A percentile compares a stretch with the other conserved stretches of the same genome.
Conservation (phyloP, 2,113 vertebrate species). For the Sinosuthora webbiana region DNA sequence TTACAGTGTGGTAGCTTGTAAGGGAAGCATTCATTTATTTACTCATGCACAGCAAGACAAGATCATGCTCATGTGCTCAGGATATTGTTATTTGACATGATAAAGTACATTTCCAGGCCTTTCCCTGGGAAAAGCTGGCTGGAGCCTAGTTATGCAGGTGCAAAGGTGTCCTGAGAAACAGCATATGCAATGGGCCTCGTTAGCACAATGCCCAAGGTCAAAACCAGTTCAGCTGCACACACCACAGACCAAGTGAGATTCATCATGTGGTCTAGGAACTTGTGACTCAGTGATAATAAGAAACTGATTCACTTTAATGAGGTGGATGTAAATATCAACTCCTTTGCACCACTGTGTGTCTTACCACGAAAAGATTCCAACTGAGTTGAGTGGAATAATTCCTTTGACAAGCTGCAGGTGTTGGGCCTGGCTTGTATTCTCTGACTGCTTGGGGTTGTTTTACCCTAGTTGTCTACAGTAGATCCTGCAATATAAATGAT, state of each 20-base stretch:
- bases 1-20: background rate
- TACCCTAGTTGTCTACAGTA: conserved; percentile 45
- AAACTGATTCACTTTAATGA: conserved; percentile 63
- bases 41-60: background rate
- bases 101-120: background rate
- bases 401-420: conserved; percentile 62
- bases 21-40: background rate
- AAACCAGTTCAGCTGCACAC: conserved; percentile 9
- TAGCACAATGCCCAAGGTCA: conserved; percentile 50
- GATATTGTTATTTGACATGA: conserved; percentile 1
- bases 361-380: conserved; percentile 3
- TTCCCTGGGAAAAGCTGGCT: conserved; percentile 9
- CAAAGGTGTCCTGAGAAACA: conserved; percentile 46
- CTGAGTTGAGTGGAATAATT: conserved; percentile 47
- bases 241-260: conserved; percentile 28
- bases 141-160: conserved; percentile 3
- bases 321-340: conserved; percentile 64
- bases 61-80: background rate
- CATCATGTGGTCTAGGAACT: conserved; percentile 7
- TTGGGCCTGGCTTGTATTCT: conserved; percentile 2
- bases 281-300: conserved; percentile 38
- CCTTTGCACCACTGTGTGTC: conserved; percentile 21
- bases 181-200: background rate
- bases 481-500: conserved; percentile 52
- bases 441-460: conserved; percentile 44